phyloP scores from a whole-genome alignment of 1,140 invertebrate genomes.

The Heliconius hermathena region DNA sequence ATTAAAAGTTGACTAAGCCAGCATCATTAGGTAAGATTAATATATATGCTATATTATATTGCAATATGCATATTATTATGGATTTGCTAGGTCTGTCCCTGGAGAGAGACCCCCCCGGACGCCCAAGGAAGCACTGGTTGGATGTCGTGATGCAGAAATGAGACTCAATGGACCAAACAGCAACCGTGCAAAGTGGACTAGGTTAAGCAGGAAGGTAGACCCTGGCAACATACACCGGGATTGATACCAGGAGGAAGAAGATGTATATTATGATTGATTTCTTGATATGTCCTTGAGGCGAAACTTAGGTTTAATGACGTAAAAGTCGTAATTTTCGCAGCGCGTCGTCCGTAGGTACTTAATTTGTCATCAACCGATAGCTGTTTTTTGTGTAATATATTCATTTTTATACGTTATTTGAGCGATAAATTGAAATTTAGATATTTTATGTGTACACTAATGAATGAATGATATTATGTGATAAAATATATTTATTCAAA shows the following conservation, averaged over 20 bases:
- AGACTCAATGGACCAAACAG: no score
- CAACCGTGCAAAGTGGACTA: no score
- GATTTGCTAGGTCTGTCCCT: no score
- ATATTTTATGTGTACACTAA: not conserved
- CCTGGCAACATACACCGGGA: no score
- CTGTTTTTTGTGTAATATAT: not conserved
- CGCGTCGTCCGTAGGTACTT: not conserved
- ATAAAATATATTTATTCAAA: no score
- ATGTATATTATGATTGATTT: not conserved
- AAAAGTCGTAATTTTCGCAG: not conserved
- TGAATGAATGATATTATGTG: no score
- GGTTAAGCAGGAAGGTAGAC: no score
- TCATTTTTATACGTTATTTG: not conserved
- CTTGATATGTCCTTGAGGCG: not conserved
- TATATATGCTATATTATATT: not conserved
- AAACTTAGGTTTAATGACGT: not conserved
- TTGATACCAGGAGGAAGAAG: no score
- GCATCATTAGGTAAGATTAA: not conserved
- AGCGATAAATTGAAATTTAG: not conserved
- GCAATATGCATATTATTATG: not conserved
- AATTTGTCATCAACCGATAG: conserved; percentile 4
- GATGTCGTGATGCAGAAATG: no score
- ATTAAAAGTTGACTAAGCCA: not conserved
- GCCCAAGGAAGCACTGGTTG: no score
- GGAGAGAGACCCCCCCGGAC: no score